These are phyloP conservation scores for Limnephilus marmoratus DNA, from an alignment of 2,888 invertebrate species.

Conservation along the genomic window DNA sequence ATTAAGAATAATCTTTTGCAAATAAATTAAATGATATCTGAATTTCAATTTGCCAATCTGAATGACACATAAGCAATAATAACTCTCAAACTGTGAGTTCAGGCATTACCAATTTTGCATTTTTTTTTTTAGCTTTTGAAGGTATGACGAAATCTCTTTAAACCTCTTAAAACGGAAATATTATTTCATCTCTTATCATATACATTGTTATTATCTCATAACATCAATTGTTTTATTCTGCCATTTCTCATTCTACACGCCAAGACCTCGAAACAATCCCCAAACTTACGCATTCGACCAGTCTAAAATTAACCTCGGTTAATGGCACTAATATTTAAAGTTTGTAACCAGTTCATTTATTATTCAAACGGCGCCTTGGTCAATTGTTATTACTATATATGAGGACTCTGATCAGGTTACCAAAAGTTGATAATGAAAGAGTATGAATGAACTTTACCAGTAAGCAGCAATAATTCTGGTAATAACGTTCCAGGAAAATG, in stretches of 20 bases:
- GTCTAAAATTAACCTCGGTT: conserved; percentile 29
- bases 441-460: conserved; percentile 34
- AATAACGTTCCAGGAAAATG: conserved; percentile 38
- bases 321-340: conserved; percentile 8
- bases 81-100: no score
- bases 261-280: background rate
- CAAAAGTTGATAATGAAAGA: conserved; percentile 36
- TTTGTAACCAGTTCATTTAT: background rate
- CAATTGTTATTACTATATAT: conserved; percentile 27
- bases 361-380: conserved; percentile 12
- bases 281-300: background rate
- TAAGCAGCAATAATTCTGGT: background rate
- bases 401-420: conserved; percentile 22
- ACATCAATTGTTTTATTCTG: background rate
- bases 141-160: background rate
- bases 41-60: no score
- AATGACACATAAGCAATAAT: no score
- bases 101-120: no score
- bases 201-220: background rate
- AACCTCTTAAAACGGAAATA: background rate
- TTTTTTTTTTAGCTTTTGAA: no score
- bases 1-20: no score
- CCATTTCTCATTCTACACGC: background rate
- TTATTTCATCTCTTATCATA: background rate
- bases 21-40: no score